phyloP scores from a whole-genome alignment of 2,888 invertebrate genomes.

The Agrilus mali region DNA sequence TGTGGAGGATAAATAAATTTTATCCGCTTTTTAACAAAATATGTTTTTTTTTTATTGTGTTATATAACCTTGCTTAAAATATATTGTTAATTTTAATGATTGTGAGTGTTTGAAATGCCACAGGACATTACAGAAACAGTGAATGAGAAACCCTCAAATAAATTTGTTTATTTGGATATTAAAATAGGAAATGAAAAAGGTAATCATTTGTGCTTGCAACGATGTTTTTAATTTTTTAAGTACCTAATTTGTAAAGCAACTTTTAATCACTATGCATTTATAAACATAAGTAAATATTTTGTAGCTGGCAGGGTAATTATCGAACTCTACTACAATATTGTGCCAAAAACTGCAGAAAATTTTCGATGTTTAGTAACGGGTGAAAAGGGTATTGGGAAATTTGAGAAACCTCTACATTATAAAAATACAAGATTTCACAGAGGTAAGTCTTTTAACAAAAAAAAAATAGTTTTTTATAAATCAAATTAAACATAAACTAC shows the following conservation, averaged over 20 bases:
- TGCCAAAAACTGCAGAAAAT: conserved; percentile 83
- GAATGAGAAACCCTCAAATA: conserved; percentile 36
- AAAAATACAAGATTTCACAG: conserved; percentile 73
- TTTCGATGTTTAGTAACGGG: conserved; percentile 88
- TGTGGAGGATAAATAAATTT: no score
- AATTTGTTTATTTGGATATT: conserved; percentile 57
- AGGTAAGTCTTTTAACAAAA: conserved; percentile 34
- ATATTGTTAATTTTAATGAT: no score
- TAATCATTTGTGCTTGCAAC: conserved; percentile 24
- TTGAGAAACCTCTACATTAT: conserved; percentile 67
- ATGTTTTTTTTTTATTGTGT: no score
- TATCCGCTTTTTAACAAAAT: no score
- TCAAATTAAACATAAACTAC: no score
- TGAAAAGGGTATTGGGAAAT: conserved; percentile 61
- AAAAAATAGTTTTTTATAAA: background rate
- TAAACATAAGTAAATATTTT: background rate
- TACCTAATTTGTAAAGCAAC: background rate
- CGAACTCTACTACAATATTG: conserved; percentile 70
- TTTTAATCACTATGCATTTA: conserved; percentile 1
- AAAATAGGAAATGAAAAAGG: conserved; percentile 55
- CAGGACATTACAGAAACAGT: conserved; percentile 2
- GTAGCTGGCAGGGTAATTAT: conserved; percentile 70
- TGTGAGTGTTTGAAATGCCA: background rate
- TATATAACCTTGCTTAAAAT: no score
- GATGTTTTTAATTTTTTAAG: no score